A percentile compares a stretch with the other conserved stretches of the same genome.
phyloP scores from a whole-genome alignment of 1,140 invertebrate species.

The Drosophila pseudoobscura region DNA sequence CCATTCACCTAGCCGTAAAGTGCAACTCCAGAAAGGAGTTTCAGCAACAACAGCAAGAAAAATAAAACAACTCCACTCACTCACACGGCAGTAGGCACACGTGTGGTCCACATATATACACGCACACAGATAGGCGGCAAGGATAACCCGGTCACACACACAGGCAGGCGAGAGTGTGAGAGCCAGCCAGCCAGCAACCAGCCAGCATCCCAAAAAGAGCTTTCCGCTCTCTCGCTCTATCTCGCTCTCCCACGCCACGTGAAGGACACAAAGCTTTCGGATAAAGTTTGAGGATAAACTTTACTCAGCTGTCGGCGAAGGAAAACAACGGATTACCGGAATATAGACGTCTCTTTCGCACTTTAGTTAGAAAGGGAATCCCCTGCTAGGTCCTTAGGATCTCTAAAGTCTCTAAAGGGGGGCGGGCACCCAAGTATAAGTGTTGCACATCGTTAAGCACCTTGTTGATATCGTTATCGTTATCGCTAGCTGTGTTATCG shows the following conservation, averaged over 20 bases:
- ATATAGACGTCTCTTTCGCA: constrained; percentile 26
- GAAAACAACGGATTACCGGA: constrained; percentile 15
- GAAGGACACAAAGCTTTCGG: constrained; percentile 32
- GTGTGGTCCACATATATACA: constrained; percentile 49
- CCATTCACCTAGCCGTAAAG: constrained; percentile 39
- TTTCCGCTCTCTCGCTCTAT: not conserved
- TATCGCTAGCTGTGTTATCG: constrained; percentile 16
- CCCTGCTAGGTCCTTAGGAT: constrained; percentile 26
- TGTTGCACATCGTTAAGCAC: constrained; percentile 44
- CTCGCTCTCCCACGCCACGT: not conserved
- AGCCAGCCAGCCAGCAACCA: constrained; percentile 38
- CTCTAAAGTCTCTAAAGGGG: not conserved
- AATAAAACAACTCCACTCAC: constrained; percentile 5
- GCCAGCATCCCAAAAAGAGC: constrained; percentile 5
- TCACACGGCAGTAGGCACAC: constrained; percentile 27
- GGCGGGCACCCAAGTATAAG: constrained; percentile 7
- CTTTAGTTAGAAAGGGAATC: constrained; percentile 6
- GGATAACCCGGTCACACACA: constrained; percentile 60
- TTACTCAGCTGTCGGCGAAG: constrained; percentile 27
- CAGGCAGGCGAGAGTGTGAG: constrained; percentile 36
- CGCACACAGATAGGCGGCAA: constrained; percentile 28
- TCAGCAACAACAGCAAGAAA: too few species aligned
- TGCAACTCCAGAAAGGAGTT: constrained; percentile 34
- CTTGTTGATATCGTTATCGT: not conserved
- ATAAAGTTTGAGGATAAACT: constrained; percentile 24